Percentiles rank a stretch among this genome's conserved stretches.
Conservation (phyloP, 2,113 vertebrate species). For the Antechinus stuartii region DNA sequence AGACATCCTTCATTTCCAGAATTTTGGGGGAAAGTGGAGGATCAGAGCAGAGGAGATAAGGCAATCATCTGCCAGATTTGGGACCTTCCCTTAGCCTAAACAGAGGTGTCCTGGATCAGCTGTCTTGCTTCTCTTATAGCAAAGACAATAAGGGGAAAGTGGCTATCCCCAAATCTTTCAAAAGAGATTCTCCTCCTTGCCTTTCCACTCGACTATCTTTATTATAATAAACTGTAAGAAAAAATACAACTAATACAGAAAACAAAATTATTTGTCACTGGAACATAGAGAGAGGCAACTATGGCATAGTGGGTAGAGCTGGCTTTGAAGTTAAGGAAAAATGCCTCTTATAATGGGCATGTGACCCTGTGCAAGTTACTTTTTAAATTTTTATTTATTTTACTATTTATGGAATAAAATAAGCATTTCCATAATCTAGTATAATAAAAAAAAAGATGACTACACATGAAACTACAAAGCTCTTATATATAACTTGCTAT, state of each 20-base stretch:
- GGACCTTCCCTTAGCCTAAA: not conserved
- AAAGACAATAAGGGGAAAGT: conserved; percentile 58
- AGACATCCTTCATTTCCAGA: not conserved
- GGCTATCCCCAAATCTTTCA: conserved; percentile 41
- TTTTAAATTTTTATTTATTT: not conserved
- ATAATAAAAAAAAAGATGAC: not conserved
- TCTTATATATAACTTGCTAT: not conserved
- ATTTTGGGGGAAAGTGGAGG: not conserved
- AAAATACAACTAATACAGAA: not conserved
- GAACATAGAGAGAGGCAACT: not conserved
- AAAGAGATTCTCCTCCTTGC: conserved; percentile 21
- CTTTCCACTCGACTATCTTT: conserved; percentile 61
- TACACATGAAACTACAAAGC: not conserved
- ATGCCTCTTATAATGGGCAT: not conserved
- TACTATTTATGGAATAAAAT: not conserved
- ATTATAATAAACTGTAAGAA: conserved; percentile 61
- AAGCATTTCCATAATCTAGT: not conserved
- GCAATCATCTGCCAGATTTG: conserved; percentile 13
- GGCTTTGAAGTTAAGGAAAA: not conserved
- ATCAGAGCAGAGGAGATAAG: not conserved
- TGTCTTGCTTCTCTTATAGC: conserved; percentile 49
- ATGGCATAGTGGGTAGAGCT: not conserved
- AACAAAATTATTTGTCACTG: not conserved
- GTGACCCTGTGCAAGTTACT: not conserved
- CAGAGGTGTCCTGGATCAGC: conserved; percentile 45